Percentiles rank a stretch among this genome's conserved stretches.
phyloP scores from a whole-genome alignment of 2,113 vertebrate species.

The Coracopsis vasa region DNA sequence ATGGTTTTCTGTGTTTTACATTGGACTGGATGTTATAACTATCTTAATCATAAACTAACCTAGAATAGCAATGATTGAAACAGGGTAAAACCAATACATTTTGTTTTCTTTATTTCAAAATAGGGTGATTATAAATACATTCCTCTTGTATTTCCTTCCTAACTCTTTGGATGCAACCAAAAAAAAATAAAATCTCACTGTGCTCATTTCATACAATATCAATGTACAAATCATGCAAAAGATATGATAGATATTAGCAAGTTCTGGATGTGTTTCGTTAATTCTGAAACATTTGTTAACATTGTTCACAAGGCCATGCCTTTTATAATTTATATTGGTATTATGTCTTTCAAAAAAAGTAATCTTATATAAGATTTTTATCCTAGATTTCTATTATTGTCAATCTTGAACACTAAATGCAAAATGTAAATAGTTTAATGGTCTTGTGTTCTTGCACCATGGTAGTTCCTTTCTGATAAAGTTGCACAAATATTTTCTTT shows the following conservation, averaged over 20 bases:
- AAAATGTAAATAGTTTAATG: slow-evolving; percentile 36
- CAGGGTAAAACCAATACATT: slow-evolving; percentile 72
- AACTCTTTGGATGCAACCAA: slow-evolving; percentile 73
- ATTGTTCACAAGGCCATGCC: slow-evolving; percentile 63
- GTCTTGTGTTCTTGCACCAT: slow-evolving; percentile 38
- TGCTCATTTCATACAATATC: slow-evolving; percentile 73
- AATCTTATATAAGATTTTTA: not conserved
- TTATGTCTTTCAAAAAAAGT: slow-evolving; percentile 50
- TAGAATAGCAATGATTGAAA: slow-evolving; percentile 59
- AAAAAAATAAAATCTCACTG: slow-evolving; percentile 32
- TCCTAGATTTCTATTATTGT: slow-evolving; percentile 40
- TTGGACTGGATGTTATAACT: not conserved
- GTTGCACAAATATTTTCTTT: slow-evolving; percentile 62
- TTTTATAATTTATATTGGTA: slow-evolving; percentile 20
- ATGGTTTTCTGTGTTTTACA: slow-evolving; percentile 45
- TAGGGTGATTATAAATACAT: slow-evolving; percentile 78
- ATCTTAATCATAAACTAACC: slow-evolving; percentile 48
- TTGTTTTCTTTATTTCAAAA: slow-evolving; percentile 78
- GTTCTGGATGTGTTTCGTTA: slow-evolving; percentile 59
- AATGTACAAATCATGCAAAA: slow-evolving; percentile 75
- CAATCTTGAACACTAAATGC: slow-evolving; percentile 57
- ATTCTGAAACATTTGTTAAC: slow-evolving; percentile 51
- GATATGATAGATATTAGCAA: slow-evolving; percentile 52
- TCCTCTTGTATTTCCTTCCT: slow-evolving; percentile 71
- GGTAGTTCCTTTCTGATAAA: slow-evolving; percentile 66